Percentiles rank a stretch among this genome's conserved stretches.
phyloP scores from a whole-genome alignment of 2,797 vertebrate species.

The Lithobates pipiens region DNA sequence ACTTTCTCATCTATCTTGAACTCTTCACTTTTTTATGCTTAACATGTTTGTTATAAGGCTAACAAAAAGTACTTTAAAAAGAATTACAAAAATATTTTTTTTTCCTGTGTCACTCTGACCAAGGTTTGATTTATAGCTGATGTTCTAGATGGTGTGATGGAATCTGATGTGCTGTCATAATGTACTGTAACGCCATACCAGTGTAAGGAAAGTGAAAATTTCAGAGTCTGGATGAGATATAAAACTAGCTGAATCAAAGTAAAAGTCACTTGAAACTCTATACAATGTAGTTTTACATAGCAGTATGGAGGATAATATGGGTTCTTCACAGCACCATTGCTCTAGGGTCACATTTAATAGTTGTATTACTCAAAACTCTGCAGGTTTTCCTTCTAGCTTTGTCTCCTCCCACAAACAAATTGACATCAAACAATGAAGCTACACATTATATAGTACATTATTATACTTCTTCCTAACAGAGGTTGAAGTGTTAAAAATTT shows the following conservation, averaged over 20 bases:
- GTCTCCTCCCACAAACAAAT: too few relatives aligned
- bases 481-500: too few relatives aligned
- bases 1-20: background rate
- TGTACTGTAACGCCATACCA: background rate
- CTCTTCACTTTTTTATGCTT: background rate
- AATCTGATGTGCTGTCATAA: conserved; percentile 11
- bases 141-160: background rate
- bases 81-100: background rate
- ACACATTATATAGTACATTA: too few relatives aligned
- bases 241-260: background rate
- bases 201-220: background rate
- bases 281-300: background rate
- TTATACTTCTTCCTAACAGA: too few relatives aligned
- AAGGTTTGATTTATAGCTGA: conserved; percentile 13
- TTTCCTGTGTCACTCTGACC: background rate
- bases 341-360: too few relatives aligned
- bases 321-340: too few relatives aligned
- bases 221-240: background rate
- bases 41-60: too few relatives aligned
- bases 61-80: background rate
- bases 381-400: too few relatives aligned
- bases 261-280: background rate
- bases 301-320: too few relatives aligned
- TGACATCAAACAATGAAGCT: too few relatives aligned
- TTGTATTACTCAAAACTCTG: too few relatives aligned